Evolutionary conservation across 2,888 invertebrate genomes (phyloP), one percentile per base, ranked within the genome.

Genomic region (Hecatera dysodea): DNA sequence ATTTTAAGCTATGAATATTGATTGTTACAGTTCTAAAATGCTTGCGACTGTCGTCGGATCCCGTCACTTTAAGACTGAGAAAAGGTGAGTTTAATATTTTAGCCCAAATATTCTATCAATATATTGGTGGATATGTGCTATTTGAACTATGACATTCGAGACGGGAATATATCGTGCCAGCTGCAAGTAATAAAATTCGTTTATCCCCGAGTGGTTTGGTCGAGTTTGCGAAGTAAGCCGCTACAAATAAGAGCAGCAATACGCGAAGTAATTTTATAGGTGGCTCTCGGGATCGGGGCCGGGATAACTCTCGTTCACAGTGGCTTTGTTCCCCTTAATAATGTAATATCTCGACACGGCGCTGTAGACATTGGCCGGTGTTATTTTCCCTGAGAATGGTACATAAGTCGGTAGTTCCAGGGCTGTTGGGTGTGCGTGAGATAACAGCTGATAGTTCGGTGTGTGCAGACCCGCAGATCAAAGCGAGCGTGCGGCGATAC

Each of bases 21-120:
- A 90, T 92, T 96, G 94, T 97, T 97, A 89, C 97, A 98, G 98
- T 98, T 96, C 97, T 98, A 96, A 98, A 98, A 98, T 98, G 98
- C 96, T 97, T 99, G 93, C 98, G 98, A 93, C 97, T 99, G 92
- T 98, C 98, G 86, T 97, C 98, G 96, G 98, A 98, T 96, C 98
- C 98, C 90, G 98, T 99, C 91, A 98, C 98, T 92, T 96, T 99
- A 95, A 98, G 98, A 97, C 97, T 99, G 94, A 98, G 97, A 97
- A 97, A 98, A 97, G 98, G 98, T 98, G 97, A 97, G 97, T 95
- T 81, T 76, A 81, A 79, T 86, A 84, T 86, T 85, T 84, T 79
- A 60, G 83, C 74, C 71, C 73, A 82, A 82, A 80, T 80, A 84
- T 85, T 81, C 67, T 74, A 61, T 69, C 70, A 74, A 75, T 73